Base-by-base conservation (phyloP, 2,888 invertebrate genomes). In the Hyposoter didymator region DNA sequence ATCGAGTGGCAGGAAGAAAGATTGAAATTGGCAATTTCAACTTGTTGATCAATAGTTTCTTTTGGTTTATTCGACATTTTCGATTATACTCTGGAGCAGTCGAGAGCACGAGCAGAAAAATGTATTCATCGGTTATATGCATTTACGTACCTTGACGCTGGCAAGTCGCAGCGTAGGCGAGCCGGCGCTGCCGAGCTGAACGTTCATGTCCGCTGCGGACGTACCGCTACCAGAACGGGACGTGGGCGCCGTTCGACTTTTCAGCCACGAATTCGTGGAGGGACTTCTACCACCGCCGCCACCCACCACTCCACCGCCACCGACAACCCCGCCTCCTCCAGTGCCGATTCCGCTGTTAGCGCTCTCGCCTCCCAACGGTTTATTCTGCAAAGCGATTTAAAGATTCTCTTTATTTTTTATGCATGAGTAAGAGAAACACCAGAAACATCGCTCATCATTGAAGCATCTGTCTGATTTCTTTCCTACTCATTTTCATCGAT, bases 191-290 rank as follows among this genome's bases (percentile, higher is more conserved):
- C 94, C 94, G 87, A 95, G 91, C 90, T 95, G 94, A 81, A 95
- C 94, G 92, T 95, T 95, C 95, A 95, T 95, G 91, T 95, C 94
- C 91, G 92, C 89, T 89, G 92, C 89, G 90, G 93, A 91, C 89
- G 92, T 90, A 89, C 91, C 92, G 92, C 91, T 92, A 91, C 91
- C 92, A 90, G 88, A 89, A 89, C 91, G 91, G 87, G 90, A 91
- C 90, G 91, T 90, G 88, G 91, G 94, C 90, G 94, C 94, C 83
- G 94, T 92, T 82, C 90, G 91, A 91, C 91, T 93, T 90, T 92
- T 93, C 89, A 90, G 90, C 92, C 93, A 92, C 90, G 92, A 92
- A 90, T 92, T 92, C 89, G 92, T 89, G 78, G 91, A 91, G 86
- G 91, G 88, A 89, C 88, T 91, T 89, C 89, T 91, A 89, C 89